Evolutionary conservation across 2,888 invertebrate genomes (phyloP).

Genomic region (Sinelater perroti): DNA sequence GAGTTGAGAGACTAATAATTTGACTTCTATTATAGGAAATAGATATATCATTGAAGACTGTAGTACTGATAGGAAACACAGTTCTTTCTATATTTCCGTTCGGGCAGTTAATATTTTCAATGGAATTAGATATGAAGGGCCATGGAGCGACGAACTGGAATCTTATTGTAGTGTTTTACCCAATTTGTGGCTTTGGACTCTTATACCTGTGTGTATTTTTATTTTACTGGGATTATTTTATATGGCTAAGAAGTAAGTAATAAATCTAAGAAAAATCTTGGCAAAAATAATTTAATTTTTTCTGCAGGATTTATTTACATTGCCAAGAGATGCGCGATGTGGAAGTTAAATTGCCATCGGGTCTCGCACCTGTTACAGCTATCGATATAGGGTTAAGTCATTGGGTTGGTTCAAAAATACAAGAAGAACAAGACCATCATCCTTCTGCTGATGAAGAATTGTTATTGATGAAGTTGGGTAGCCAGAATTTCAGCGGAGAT

Average conservation of each 20-base stretch:
- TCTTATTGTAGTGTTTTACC: constrained; percentile 44
- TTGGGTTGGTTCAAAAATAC: constrained; percentile 56
- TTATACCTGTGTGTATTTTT: constrained; percentile 25
- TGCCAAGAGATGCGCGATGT: constrained; percentile 68
- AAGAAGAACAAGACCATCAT: constrained; percentile 46
- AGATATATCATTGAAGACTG: constrained; percentile 40
- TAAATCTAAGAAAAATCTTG: too few species aligned
- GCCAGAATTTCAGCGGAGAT: constrained; percentile 56
- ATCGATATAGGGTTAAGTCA: constrained; percentile 43
- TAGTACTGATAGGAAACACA: constrained; percentile 46
- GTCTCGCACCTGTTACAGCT: constrained; percentile 60
- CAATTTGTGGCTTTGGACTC: constrained; percentile 20
- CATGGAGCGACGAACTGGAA: constrained; percentile 55
- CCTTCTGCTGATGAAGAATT: constrained; percentile 52
- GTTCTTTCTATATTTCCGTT: constrained; percentile 50
- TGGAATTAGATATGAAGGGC: constrained; percentile 48
- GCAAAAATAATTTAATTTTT: background rate
- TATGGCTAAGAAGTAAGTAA: constrained; percentile 29
- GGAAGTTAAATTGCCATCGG: constrained; percentile 73
- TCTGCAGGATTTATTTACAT: constrained; percentile 27
- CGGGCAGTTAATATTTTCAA: constrained; percentile 55
- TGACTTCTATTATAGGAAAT: constrained; percentile 32
- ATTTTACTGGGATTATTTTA: constrained; percentile 22
- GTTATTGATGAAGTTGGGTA: constrained; percentile 48
- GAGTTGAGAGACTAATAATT: too few species aligned